Evolutionary conservation across 1,140 invertebrate genomes (phyloP).

Genomic region (Ceratitis capitata): DNA sequence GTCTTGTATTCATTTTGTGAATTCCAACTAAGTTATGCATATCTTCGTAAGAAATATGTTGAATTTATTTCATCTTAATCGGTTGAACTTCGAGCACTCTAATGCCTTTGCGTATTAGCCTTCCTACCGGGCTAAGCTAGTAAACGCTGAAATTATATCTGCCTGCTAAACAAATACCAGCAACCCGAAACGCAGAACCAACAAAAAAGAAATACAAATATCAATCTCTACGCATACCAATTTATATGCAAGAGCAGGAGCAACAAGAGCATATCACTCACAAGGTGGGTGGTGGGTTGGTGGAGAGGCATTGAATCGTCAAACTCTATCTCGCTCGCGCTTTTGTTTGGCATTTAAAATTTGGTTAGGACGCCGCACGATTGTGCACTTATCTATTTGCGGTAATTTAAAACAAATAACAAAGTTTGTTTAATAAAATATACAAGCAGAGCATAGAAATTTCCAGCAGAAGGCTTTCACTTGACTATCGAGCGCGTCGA

Average conservation of each 20-base stretch:
- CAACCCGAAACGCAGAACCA: not conserved
- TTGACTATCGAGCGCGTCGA: not conserved
- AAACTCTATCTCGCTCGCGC: not conserved
- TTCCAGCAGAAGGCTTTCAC: not conserved
- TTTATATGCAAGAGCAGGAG: not conserved
- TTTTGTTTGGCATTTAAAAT: constrained; percentile 25
- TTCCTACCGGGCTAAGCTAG: not conserved
- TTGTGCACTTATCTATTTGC: constrained; percentile 35
- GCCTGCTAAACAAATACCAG: constrained; percentile 24
- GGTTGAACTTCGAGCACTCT: too few relatives aligned
- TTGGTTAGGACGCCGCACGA: not conserved
- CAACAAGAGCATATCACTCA: not conserved
- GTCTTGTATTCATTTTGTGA: too few relatives aligned
- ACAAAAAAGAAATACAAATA: constrained; percentile 21
- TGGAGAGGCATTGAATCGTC: too few relatives aligned
- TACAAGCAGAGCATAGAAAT: not conserved
- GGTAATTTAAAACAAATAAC: constrained; percentile 35
- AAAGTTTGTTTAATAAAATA: constrained; percentile 31
- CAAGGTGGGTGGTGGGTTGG: not conserved
- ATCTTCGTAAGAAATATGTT: too few relatives aligned
- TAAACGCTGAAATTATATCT: constrained; percentile 1
- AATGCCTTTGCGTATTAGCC: too few relatives aligned
- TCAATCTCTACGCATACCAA: constrained; percentile 21
- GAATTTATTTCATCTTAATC: too few relatives aligned
- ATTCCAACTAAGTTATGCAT: too few relatives aligned